phyloP scores from a whole-genome alignment of 1,140 invertebrate species.

The Globodera rostochiensis region DNA sequence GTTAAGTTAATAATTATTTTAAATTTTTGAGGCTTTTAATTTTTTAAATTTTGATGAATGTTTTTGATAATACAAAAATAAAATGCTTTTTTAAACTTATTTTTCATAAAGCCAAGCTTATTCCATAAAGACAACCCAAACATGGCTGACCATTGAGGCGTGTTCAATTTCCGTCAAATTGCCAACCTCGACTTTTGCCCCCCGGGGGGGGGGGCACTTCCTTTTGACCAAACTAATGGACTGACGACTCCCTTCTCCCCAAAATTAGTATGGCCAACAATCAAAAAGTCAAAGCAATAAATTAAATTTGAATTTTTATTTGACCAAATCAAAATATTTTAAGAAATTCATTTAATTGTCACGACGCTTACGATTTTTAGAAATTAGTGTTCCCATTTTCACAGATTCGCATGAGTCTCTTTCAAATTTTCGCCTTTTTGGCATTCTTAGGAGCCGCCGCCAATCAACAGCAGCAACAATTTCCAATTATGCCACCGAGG shows the following conservation, averaged over 20 bases:
- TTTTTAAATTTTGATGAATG: background rate
- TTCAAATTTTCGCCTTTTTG: background rate
- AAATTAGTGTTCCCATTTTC: too few species aligned
- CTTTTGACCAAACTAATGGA: constrained; percentile 2
- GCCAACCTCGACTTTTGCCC: background rate
- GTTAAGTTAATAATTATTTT: too few species aligned
- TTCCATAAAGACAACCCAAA: background rate
- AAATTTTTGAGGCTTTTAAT: background rate
- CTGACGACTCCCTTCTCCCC: too few species aligned
- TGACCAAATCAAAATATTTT: too few species aligned
- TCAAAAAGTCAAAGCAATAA: too few species aligned
- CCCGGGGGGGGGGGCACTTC: background rate
- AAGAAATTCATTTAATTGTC: background rate
- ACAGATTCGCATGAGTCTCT: too few species aligned
- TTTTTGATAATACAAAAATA: background rate
- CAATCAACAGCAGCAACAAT: background rate
- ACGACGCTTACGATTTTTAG: background rate
- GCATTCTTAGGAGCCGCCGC: background rate
- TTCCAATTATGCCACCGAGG: background rate
- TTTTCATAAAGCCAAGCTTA: background rate
- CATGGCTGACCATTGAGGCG: background rate
- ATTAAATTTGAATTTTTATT: too few species aligned
- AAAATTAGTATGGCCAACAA: too few species aligned
- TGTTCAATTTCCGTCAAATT: background rate
- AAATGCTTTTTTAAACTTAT: background rate